These are phyloP conservation scores for Loxodonta africana DNA, from an alignment of 2,113 vertebrate genomes.

Conservation along the genomic window DNA sequence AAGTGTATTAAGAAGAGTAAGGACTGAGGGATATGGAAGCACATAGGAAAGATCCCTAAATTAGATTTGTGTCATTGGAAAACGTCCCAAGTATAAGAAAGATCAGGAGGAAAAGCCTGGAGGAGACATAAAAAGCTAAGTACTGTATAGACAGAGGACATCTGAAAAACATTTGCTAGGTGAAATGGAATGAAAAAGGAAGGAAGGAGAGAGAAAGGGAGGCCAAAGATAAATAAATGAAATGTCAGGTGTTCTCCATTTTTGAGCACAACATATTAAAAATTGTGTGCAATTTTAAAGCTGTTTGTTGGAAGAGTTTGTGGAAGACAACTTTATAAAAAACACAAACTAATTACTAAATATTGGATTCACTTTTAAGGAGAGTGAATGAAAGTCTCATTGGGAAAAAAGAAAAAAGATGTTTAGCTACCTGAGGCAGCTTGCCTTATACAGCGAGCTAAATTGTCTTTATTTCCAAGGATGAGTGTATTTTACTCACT, in stretches of 20 bases:
- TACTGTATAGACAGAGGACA: rapidly evolving
- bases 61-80: neutral
- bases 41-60: neutral
- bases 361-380: slow-evolving; percentile 1
- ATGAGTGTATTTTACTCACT: slow-evolving; percentile 33
- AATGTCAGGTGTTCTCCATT: neutral
- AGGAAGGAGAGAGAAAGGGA: neutral
- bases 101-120: neutral
- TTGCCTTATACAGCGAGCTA: neutral
- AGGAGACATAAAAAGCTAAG: neutral
- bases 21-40: neutral
- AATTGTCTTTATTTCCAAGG: slow-evolving; percentile 32
- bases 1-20: neutral
- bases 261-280: slow-evolving; percentile 14
- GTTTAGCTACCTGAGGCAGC: neutral
- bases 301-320: neutral
- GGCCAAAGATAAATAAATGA: neutral
- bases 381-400: slow-evolving; percentile 29
- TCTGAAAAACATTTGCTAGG: neutral
- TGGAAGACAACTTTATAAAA: neutral
- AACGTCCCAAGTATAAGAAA: neutral
- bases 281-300: neutral
- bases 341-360: slow-evolving; percentile 40
- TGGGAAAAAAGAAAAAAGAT: neutral
- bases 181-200: neutral